Conservation (phyloP, 2,888 invertebrate species). For the Himalopsyche tibetana region DNA sequence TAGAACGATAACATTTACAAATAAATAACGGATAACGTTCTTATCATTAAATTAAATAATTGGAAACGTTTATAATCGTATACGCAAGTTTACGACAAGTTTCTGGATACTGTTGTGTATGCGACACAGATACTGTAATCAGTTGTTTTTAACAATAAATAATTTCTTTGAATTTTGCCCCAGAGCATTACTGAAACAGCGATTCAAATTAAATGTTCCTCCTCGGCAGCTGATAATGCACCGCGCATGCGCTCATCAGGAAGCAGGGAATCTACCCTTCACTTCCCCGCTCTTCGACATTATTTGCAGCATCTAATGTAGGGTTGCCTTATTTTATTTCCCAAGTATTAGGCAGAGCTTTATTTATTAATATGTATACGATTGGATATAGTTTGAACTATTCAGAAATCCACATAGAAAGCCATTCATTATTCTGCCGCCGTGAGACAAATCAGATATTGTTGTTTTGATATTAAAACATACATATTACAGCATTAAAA, state of each 20-base stretch:
- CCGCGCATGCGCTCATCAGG: constrained; percentile 46
- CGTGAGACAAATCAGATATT: too few species aligned
- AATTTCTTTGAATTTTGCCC: not conserved
- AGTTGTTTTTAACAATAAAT: not conserved
- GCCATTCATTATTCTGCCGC: too few species aligned
- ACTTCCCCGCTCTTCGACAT: not conserved
- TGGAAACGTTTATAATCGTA: not conserved
- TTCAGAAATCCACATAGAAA: too few species aligned
- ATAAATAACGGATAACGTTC: too few species aligned
- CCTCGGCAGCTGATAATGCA: constrained; percentile 13
- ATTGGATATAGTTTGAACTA: too few species aligned
- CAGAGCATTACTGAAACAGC: not conserved
- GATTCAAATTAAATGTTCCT: constrained; percentile 15
- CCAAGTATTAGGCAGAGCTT: too few species aligned
- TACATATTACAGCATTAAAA: too few species aligned
- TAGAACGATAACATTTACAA: too few species aligned
- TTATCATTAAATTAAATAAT: too few species aligned
- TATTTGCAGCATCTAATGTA: not conserved
- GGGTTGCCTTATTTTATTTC: not conserved
- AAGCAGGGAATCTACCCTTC: constrained; percentile 45
- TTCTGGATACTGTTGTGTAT: too few species aligned
- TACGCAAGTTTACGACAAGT: not conserved
- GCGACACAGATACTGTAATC: not conserved
- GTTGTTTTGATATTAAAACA: too few species aligned
- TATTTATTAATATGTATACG: too few species aligned